Percentiles rank a stretch among this genome's conserved stretches.
Evolutionary conservation across 2,113 vertebrate species (phyloP).

Genomic region (Aegotheles bennettii): DNA sequence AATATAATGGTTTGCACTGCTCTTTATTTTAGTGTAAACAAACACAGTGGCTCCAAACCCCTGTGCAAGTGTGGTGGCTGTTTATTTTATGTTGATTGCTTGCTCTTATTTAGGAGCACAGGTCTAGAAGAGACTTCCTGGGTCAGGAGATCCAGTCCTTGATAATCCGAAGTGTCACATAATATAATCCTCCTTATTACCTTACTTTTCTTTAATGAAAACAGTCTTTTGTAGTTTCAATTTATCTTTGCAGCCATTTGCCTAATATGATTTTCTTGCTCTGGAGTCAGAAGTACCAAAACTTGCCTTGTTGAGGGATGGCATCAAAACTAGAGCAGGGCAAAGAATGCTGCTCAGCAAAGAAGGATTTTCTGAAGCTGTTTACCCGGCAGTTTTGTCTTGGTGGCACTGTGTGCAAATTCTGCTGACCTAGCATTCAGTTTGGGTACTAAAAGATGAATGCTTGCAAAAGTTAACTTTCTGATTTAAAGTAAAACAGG

Average conservation of each 20-base stretch:
- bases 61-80: background rate
- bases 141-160: background rate
- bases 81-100: background rate
- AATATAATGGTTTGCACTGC: background rate
- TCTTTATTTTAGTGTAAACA: background rate
- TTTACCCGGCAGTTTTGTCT: background rate
- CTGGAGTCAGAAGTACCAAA: background rate
- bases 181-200: background rate
- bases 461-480: background rate
- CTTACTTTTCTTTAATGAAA: background rate
- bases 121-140: background rate
- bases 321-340: background rate
- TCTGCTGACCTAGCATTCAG: background rate
- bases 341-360: background rate
- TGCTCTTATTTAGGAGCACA: background rate
- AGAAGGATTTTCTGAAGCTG: constrained; percentile 26
- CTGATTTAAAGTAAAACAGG: background rate
- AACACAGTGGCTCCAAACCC: background rate
- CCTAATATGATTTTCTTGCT: background rate
- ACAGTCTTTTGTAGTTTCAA: background rate
- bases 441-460: background rate
- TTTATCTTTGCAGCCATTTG: background rate
- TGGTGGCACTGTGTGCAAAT: background rate
- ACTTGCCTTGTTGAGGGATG: background rate
- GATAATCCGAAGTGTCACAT: background rate